Base-by-base conservation (phyloP, 2,888 invertebrate genomes). In the Selenia dentaria region DNA sequence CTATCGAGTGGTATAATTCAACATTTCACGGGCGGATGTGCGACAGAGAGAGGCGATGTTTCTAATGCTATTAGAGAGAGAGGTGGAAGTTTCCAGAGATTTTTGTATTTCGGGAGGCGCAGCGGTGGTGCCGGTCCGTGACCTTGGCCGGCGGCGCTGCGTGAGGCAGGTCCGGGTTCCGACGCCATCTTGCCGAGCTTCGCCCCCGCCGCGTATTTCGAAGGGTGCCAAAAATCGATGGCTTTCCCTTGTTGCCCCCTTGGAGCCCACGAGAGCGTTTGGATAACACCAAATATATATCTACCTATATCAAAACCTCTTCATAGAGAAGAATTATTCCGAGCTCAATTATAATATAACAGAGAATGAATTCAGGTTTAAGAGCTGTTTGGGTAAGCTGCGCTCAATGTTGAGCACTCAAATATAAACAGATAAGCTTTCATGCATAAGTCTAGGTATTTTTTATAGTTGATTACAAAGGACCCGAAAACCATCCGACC, bases 171-270 rank as follows among this genome's bases (percentile, higher is more conserved):
- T 87, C 83, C 71, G 80, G 85, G 67, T 53, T 63, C 59, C 54
- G 64, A 67, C 76, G 86, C 85, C 86, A 82, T 81, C 79, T 82
- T 83, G 79, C 70, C 75, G 67, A 76, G 77, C 69, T 77, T 70
- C 78, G 78, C 83, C 81, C 81, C 80, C 80, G 79, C 79, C 62
- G 62, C 66, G 74, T 57, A 54, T 54, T 59, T 55, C 63, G 70
- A 78, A 79, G 87, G 88, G 86, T 85, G 85, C 80, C 85, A 68
- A 88, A 90, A 89, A 90, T 89, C 89, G 88, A 89, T 89, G 80
- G 67, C 38, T 66, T 76, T 79, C 85, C 88, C 86, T 82, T 69
- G 71, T 74, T 77, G 74, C 79, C 78, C 74, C 74, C 68, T 64
- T 59, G 70, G 65, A 69, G 69, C 70, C 70, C 67, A 66, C 61